phyloP scores from a whole-genome alignment of 1,140 invertebrate genomes.

The Phortica variegata region DNA sequence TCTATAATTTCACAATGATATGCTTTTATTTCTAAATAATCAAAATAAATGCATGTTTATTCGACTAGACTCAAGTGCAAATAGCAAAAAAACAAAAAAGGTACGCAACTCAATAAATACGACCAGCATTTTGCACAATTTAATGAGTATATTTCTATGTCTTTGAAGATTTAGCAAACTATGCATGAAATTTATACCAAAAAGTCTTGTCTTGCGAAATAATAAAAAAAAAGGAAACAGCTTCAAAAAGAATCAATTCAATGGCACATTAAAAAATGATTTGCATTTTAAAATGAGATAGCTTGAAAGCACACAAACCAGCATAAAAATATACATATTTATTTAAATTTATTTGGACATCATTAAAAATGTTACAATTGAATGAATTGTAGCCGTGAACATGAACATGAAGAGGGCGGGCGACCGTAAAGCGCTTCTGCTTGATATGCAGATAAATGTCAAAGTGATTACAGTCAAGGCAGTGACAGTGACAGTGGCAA shows the following conservation, averaged over 20 bases:
- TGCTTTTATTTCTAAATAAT: too few species aligned
- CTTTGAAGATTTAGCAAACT: constrained; percentile 20
- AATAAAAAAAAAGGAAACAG: neutral
- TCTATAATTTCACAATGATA: too few species aligned
- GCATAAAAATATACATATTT: constrained; percentile 41
- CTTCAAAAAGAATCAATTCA: constrained; percentile 23
- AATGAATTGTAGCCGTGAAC: constrained; percentile 24
- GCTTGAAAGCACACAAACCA: constrained; percentile 46
- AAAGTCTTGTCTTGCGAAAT: constrained; percentile 4
- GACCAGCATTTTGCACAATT: too few species aligned
- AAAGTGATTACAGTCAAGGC: constrained; percentile 53
- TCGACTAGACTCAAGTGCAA: too few species aligned
- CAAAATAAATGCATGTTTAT: too few species aligned
- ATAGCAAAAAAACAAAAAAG: too few species aligned
- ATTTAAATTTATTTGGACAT: constrained; percentile 41
- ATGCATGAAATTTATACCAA: constrained; percentile 4
- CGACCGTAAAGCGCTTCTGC: constrained; percentile 22
- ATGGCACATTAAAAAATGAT: constrained; percentile 30
- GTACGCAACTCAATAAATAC: too few species aligned
- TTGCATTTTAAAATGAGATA: constrained; percentile 52
- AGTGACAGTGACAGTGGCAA: neutral
- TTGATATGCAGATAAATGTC: constrained; percentile 52
- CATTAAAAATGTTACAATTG: constrained; percentile 50
- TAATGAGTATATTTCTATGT: too few species aligned
- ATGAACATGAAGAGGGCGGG: neutral